These are phyloP conservation scores for Meloidogyne chitwoodi DNA, from an alignment of 1,140 invertebrate species.

Conservation along the genomic window DNA sequence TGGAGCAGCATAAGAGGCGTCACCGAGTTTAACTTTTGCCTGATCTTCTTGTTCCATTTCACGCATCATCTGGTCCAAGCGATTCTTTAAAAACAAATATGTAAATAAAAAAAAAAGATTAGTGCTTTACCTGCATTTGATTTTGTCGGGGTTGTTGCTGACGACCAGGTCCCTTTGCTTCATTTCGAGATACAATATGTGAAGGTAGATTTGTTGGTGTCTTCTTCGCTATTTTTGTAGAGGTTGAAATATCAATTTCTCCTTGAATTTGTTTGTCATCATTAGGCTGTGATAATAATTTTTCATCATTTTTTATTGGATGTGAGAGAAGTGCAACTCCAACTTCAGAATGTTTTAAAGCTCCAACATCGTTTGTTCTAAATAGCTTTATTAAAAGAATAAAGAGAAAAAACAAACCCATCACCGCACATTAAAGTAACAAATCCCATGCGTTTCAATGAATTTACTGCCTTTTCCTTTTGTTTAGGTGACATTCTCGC, in stretches of 20 bases:
- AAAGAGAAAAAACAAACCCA: constrained; percentile 64
- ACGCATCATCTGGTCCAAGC: constrained; percentile 74
- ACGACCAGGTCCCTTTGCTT: background rate
- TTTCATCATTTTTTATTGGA: constrained; percentile 61
- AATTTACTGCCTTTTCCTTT: constrained; percentile 87
- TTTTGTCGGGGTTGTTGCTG: background rate
- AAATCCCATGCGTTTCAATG: constrained; percentile 80
- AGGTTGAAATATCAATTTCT: background rate
- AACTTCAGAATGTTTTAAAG: constrained; percentile 94
- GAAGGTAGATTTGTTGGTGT: background rate
- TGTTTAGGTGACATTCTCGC: constrained; percentile 91
- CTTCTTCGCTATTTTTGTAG: background rate
- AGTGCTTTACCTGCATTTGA: constrained; percentile 13
- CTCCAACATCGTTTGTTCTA: constrained; percentile 98
- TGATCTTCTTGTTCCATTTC: constrained; percentile 86
- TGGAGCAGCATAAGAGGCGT: constrained; percentile 96
- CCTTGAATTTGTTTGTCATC: background rate
- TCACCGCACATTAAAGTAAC: constrained; percentile 98
- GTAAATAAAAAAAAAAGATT: background rate
- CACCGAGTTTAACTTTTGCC: constrained; percentile 85
- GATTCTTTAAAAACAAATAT: constrained; percentile 27
- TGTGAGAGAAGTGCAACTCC: constrained; percentile 83
- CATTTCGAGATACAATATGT: background rate
- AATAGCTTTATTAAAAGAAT: background rate
- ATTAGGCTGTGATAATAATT: background rate